Evolutionary conservation across 2,113 vertebrate genomes (phyloP).

Genomic region (Aplodontia rufa): DNA sequence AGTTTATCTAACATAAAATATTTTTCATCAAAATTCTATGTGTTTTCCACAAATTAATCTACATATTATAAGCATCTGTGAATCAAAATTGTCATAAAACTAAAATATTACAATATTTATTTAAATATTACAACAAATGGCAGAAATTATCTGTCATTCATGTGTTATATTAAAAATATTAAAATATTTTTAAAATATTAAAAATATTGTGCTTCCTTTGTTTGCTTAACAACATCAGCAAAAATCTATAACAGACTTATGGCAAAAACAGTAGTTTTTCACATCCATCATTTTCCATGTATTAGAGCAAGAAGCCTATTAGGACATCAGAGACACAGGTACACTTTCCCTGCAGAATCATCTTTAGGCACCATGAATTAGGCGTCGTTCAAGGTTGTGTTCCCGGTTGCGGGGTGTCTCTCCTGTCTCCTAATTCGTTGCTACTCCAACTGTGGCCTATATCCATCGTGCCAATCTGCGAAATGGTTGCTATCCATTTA

Average conservation of each 20-base stretch:
- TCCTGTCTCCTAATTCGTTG: neutral
- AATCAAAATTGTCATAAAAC: neutral
- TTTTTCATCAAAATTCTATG: constrained; percentile 9
- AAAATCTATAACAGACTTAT: neutral
- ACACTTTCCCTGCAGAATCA: neutral
- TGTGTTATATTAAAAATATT: no score
- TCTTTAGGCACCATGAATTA: neutral
- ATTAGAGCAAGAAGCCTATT: neutral
- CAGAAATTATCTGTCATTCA: neutral
- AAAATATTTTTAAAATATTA: no score
- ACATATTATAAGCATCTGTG: neutral
- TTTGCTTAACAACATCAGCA: neutral
- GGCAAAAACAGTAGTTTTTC: neutral
- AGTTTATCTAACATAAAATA: neutral
- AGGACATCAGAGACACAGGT: neutral
- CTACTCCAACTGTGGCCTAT: neutral
- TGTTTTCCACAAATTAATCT: neutral
- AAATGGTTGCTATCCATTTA: neutral
- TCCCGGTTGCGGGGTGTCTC: neutral
- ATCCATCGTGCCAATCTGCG: neutral
- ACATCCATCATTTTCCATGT: neutral
- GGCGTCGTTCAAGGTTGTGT: neutral
- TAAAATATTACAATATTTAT: neutral
- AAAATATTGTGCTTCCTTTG: neutral
- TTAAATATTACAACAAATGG: neutral